These are phyloP conservation scores for Castor canadensis DNA, from an alignment of 2,113 vertebrate species.

Conservation along the genomic window DNA sequence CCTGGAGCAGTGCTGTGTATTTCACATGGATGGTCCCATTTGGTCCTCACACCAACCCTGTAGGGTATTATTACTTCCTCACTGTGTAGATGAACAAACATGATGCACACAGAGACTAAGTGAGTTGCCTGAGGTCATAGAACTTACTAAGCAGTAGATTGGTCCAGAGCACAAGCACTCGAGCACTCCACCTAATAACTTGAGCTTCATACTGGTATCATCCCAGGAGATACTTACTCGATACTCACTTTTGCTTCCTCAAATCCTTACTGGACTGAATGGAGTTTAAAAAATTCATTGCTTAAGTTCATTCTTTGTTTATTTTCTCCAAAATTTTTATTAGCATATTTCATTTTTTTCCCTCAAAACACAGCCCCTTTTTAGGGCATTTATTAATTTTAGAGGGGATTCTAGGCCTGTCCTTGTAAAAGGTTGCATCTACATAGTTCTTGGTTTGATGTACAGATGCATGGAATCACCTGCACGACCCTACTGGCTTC, in stretches of 20 bases:
- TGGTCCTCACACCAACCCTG: background rate
- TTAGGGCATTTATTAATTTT: background rate
- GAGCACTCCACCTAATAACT: background rate
- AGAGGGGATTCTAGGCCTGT: background rate
- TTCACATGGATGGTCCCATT: background rate
- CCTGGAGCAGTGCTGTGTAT: background rate
- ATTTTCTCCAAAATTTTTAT: background rate
- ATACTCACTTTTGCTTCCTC: background rate
- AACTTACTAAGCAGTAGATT: background rate
- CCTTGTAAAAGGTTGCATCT: background rate
- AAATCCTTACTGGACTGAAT: background rate
- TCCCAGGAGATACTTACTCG: background rate
- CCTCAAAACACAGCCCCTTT: background rate
- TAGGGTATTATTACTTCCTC: background rate
- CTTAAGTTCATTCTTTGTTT: background rate
- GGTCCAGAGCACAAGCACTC: background rate
- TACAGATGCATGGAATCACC: background rate
- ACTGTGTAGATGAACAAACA: background rate
- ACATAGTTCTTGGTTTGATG: background rate
- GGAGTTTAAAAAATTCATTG: background rate
- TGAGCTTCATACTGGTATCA: background rate
- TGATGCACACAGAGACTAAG: background rate
- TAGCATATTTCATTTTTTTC: background rate
- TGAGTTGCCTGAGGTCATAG: background rate
- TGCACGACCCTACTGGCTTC: background rate